Base-by-base conservation (phyloP, 2,888 invertebrate species). In the Apotomis capreana region DNA sequence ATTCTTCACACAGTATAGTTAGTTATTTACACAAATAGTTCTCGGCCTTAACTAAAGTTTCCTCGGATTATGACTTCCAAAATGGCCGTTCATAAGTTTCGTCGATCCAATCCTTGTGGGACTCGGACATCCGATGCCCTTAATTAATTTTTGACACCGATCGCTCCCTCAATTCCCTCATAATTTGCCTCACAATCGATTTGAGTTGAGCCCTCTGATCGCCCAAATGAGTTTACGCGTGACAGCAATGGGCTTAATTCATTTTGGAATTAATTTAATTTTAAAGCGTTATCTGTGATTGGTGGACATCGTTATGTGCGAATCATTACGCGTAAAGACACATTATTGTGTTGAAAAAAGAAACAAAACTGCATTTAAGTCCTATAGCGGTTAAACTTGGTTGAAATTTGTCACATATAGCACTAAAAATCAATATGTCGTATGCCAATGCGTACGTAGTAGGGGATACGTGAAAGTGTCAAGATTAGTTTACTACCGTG, bases 111-210 rank as follows among this genome's bases (percentile, higher is more conserved):
- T 54, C 26, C 71, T 46, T 51, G 61, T 67, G 36, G 70, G 54
- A 37, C 60, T 55, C 51, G 13, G 37, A 59, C 57, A 61, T 62
- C 57, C 40, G 65, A 75, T 68, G 58, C 64, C 64, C 68, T 76
- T 77, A 76, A 78, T 78, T 77, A 78, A 78, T 78, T 77, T 79
- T 78, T 75, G 77, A 80, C 79, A 75, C 73, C 74, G 70, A 62
- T 64, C 69, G 69, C 58, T 46, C 37, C 49, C 44, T 71, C 63
- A 63, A 73, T 67, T 69, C 69, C 64, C 64, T 68, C 72, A 58
- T 77, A 77, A 78, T 79, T 77, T 77, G 70, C 69, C 76, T 74
- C 74, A 69, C 73, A 67, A 76, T 77, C 76, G 76, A 77, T 77
- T 75, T 69, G 70, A 67, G 73, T 58, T 55, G 49, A 70, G 73